These are phyloP conservation scores for Scolopax mira DNA, from an alignment of 2,113 vertebrate species.

Conservation along the genomic window DNA sequence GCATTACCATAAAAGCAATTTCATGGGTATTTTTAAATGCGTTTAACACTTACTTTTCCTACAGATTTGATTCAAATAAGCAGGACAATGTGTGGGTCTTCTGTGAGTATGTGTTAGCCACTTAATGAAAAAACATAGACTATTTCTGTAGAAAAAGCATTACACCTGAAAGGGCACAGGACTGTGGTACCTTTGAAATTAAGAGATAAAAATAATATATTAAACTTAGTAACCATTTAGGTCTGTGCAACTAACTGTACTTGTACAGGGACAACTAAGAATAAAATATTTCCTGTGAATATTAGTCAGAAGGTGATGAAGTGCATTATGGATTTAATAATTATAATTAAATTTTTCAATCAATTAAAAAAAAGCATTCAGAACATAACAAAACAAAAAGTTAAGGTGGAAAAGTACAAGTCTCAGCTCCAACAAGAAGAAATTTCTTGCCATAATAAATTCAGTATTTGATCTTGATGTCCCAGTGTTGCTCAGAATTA, in stretches of 20 bases:
- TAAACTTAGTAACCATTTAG: background rate
- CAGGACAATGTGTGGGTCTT: background rate
- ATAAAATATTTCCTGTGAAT: background rate
- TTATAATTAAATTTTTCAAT: background rate
- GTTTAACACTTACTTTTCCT: background rate
- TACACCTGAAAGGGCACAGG: background rate
- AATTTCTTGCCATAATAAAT: background rate
- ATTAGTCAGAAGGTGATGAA: background rate
- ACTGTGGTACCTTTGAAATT: background rate
- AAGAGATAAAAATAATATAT: background rate
- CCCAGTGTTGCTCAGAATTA: background rate
- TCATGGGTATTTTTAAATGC: background rate
- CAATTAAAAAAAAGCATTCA: background rate
- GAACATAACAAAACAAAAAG: background rate
- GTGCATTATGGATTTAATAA: background rate
- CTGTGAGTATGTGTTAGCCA: background rate
- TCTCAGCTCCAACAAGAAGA: background rate
- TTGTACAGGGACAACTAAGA: background rate
- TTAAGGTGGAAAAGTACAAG: background rate
- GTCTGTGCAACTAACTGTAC: background rate
- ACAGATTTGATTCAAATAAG: background rate
- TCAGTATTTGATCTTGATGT: background rate
- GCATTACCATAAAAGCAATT: background rate
- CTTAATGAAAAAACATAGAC: background rate
- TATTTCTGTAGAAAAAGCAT: background rate